These are phyloP conservation scores for Andrena dorsata DNA, from an alignment of 2,888 invertebrate genomes.

Conservation along the genomic window DNA sequence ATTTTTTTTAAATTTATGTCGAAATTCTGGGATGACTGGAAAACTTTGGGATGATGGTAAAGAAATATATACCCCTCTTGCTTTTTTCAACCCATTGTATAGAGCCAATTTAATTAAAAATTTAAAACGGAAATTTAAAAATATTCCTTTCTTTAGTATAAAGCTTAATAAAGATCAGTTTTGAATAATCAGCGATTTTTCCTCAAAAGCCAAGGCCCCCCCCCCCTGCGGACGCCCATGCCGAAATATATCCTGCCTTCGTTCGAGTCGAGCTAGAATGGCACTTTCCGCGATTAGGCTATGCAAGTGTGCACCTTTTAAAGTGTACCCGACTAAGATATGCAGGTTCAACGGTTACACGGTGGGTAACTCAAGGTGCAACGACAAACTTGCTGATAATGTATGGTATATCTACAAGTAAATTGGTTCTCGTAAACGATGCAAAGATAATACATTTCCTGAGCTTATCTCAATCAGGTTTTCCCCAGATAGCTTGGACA, in stretches of 20 bases:
- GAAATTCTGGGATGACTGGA: no score
- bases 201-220: no score
- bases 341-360: conserved; percentile 13
- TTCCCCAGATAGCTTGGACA: conserved; percentile 71
- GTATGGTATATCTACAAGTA: conserved; percentile 12
- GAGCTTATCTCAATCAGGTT: conserved; percentile 72
- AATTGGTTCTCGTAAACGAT: conserved; percentile 50
- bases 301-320: not conserved
- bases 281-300: not conserved
- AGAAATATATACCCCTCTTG: no score
- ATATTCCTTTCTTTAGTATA: no score
- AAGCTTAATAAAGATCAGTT: no score
- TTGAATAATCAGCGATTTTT: no score
- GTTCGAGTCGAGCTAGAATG: not conserved
- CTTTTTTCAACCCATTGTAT: no score
- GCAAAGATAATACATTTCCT: conserved; percentile 66
- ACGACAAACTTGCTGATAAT: conserved; percentile 26
- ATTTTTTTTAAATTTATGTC: no score
- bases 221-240: no score
- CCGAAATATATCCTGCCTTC: not conserved
- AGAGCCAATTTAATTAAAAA: no score
- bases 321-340: not conserved
- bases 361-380: conserved; percentile 9
- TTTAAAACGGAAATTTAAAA: no score
- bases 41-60: no score